Conservation (phyloP, 2,888 invertebrate genomes). For the Mesorhabditis spiculigera region DNA sequence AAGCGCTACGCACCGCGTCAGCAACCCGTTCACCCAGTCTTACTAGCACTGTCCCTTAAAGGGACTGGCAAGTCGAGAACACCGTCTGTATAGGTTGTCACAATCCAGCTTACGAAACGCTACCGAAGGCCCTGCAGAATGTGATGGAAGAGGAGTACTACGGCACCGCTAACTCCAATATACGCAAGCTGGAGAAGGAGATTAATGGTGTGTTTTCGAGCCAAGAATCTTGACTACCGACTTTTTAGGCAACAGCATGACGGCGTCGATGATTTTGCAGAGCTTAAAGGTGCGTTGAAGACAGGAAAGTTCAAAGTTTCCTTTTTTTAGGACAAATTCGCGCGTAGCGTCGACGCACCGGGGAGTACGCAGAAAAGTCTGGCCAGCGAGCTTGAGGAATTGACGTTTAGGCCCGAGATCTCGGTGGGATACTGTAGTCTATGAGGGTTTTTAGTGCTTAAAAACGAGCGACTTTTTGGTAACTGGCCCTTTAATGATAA, state of each 20-base stretch:
- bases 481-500: neutral
- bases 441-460: too few relatives aligned
- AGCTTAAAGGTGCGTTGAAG: slow-evolving; percentile 11
- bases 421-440: slow-evolving; percentile 18
- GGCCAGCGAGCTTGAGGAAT: slow-evolving; percentile 39
- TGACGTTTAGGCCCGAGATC: slow-evolving; percentile 34
- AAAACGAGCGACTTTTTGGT: neutral
- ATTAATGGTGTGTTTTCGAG: slow-evolving; percentile 25
- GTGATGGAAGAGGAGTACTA: slow-evolving; percentile 33
- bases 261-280: slow-evolving; percentile 32
- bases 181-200: slow-evolving; percentile 38
- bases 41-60: too few relatives aligned
- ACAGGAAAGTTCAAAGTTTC: neutral
- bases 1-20: too few relatives aligned
- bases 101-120: slow-evolving; percentile 41
- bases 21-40: too few relatives aligned
- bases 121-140: slow-evolving; percentile 35
- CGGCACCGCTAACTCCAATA: slow-evolving; percentile 33
- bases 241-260: slow-evolving; percentile 27
- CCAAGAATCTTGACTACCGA: too few relatives aligned
- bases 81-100: slow-evolving; percentile 8
- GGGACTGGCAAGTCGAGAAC: too few relatives aligned
- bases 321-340: slow-evolving; percentile 15
- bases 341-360: slow-evolving; percentile 15
- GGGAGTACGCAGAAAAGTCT: slow-evolving; percentile 32